Conservation (phyloP, 2,113 vertebrate species). For the Ciconia maguari region DNA sequence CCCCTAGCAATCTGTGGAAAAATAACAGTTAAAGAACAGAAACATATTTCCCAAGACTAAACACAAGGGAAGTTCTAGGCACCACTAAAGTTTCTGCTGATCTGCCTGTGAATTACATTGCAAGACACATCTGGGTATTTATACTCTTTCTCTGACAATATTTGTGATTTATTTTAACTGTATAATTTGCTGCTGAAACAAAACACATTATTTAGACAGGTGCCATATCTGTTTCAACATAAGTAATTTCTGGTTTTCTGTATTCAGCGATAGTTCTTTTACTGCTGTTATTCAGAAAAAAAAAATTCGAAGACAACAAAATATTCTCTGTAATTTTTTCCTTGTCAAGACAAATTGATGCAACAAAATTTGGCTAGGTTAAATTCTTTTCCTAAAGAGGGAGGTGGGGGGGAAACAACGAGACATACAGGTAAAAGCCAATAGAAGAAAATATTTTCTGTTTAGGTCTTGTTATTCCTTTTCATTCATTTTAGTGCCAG, state of each 20-base stretch:
- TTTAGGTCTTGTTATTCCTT: background rate
- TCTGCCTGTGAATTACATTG: background rate
- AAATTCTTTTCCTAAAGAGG: background rate
- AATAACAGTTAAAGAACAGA: background rate
- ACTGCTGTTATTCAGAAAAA: background rate
- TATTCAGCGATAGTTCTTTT: background rate
- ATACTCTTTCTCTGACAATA: background rate
- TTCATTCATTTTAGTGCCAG: background rate
- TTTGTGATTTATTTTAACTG: background rate
- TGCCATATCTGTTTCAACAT: background rate
- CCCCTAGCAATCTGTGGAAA: background rate
- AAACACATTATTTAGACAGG: slow-evolving; percentile 43
- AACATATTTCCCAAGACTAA: background rate
- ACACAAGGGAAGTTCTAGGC: background rate
- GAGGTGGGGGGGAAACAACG: background rate
- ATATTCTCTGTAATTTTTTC: background rate
- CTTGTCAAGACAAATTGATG: background rate
- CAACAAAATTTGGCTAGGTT: background rate
- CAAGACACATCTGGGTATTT: background rate
- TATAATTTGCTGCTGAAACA: background rate
- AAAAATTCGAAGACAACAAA: background rate
- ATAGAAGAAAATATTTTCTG: background rate
- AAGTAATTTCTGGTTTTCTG: background rate
- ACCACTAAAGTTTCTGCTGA: background rate
- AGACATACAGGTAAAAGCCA: background rate